These are phyloP conservation scores for Whitmania pigra DNA, from an alignment of 1,140 invertebrate genomes.

Conservation along the genomic window DNA sequence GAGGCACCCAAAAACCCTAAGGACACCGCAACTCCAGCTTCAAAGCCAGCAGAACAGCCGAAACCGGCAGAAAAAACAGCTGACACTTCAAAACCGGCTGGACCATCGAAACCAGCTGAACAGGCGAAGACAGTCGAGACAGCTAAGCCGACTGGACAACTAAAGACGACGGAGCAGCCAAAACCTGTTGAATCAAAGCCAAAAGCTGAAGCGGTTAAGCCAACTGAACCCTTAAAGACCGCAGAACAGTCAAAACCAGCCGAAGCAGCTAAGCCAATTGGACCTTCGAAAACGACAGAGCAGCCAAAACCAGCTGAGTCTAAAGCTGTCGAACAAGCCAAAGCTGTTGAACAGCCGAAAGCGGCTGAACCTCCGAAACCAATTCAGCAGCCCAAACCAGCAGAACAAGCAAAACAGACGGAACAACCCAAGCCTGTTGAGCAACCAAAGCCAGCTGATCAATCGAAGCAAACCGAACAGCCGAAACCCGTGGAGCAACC, in stretches of 20 bases:
- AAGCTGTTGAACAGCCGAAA: background rate
- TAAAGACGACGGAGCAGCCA: slow-evolving; percentile 2
- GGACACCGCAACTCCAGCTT: too few relatives aligned
- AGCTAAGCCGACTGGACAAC: background rate
- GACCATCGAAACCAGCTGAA: background rate
- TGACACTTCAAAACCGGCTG: background rate
- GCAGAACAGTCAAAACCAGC: background rate
- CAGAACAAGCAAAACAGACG: background rate
- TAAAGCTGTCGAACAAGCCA: background rate
- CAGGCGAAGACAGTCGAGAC: background rate
- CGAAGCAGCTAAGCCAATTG: background rate
- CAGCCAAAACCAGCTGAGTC: slow-evolving; percentile 10
- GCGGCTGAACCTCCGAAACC: background rate
- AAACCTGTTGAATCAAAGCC: slow-evolving; percentile 8
- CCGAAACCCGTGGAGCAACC: background rate
- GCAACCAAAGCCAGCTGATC: slow-evolving; percentile 8
- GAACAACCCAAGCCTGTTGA: background rate
- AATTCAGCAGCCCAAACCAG: background rate
- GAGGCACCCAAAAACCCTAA: background rate
- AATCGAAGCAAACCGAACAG: background rate
- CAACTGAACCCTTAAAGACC: background rate
- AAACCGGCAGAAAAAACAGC: background rate
- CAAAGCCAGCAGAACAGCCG: background rate
- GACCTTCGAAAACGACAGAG: slow-evolving; percentile 5
- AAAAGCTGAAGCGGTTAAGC: background rate